These are phyloP conservation scores for Colostygia pectinataria DNA, from an alignment of 2,888 invertebrate species.

Conservation along the genomic window DNA sequence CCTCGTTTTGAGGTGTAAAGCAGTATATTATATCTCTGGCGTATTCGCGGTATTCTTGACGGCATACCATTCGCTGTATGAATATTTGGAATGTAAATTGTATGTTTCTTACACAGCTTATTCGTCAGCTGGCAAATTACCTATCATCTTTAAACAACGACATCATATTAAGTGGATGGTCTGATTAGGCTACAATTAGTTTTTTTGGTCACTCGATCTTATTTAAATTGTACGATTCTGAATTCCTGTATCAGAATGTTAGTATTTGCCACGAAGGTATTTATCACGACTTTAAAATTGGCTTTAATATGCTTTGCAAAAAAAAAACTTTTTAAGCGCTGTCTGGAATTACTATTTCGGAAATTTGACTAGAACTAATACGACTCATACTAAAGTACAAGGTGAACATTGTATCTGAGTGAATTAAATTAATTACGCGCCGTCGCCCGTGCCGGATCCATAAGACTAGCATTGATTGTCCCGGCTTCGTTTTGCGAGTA, in stretches of 20 bases:
- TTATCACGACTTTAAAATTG: too few relatives aligned
- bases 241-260: too few relatives aligned
- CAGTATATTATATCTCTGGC: constrained; percentile 36
- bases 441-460: constrained; percentile 44
- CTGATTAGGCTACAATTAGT: too few relatives aligned
- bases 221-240: too few relatives aligned
- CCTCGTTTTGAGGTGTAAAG: constrained; percentile 42
- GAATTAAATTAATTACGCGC: constrained; percentile 65
- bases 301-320: too few relatives aligned
- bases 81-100: constrained; percentile 38
- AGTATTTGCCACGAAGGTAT: too few relatives aligned
- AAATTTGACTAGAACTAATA: background rate
- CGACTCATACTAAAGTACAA: too few relatives aligned
- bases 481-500: constrained; percentile 64
- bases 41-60: constrained; percentile 39
- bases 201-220: too few relatives aligned
- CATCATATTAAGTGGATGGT: too few relatives aligned
- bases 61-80: constrained; percentile 30
- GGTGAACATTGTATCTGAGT: constrained; percentile 36
- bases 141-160: background rate
- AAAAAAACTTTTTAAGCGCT: too few relatives aligned
- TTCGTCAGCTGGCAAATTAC: constrained; percentile 2
- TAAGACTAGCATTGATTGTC: constrained; percentile 62
- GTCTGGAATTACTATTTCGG: too few relatives aligned
- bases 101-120: constrained; percentile 9